A percentile compares a stretch with the other conserved stretches of the same genome.
These are phyloP conservation scores for Coilia nasus DNA, from an alignment of 2,797 vertebrate species.

Conservation along the genomic window DNA sequence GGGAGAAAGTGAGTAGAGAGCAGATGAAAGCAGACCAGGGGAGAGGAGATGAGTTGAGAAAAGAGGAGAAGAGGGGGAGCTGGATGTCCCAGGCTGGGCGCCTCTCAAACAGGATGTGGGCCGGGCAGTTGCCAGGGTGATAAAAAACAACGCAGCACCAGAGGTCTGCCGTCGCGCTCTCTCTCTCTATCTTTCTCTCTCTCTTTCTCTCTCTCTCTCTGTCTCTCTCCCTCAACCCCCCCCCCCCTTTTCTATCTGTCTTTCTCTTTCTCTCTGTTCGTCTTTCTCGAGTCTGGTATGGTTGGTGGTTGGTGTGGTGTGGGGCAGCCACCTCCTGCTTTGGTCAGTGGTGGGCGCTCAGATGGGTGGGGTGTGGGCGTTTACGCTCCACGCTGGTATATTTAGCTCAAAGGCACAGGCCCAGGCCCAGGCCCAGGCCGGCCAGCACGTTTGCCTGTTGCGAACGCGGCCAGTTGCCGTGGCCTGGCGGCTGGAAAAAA, in stretches of 20 bases:
- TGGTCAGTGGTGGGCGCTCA: conserved; percentile 8
- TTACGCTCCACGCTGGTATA: not conserved
- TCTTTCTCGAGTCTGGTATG: not conserved
- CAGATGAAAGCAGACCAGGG: conserved; percentile 21
- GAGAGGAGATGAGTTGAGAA: conserved; percentile 30
- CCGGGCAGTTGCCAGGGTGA: conserved; percentile 37
- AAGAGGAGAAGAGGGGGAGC: conserved; percentile 37
- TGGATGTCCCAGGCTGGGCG: conserved; percentile 37
- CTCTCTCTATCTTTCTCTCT: not conserved
- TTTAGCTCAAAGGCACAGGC: not conserved
- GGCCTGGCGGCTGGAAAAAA: not conserved
- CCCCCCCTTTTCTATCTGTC: not conserved
- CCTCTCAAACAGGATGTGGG: conserved; percentile 53
- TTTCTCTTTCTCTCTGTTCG: not conserved
- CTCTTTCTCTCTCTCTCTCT: not conserved
- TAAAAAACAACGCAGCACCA: conserved; percentile 39
- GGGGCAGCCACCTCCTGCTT: not conserved
- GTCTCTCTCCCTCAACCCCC: not conserved
- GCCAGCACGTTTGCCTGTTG: not conserved
- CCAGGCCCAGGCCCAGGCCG: not conserved
- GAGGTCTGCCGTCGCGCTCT: not conserved
- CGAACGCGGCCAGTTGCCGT: not conserved
- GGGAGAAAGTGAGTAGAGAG: not conserved
- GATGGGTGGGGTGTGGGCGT: not conserved
- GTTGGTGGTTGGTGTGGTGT: not conserved